Percentiles rank a stretch among this genome's conserved stretches.
These are phyloP conservation scores for Sarcophaga caerulescens DNA, from an alignment of 2,888 invertebrate genomes.

Conservation along the genomic window DNA sequence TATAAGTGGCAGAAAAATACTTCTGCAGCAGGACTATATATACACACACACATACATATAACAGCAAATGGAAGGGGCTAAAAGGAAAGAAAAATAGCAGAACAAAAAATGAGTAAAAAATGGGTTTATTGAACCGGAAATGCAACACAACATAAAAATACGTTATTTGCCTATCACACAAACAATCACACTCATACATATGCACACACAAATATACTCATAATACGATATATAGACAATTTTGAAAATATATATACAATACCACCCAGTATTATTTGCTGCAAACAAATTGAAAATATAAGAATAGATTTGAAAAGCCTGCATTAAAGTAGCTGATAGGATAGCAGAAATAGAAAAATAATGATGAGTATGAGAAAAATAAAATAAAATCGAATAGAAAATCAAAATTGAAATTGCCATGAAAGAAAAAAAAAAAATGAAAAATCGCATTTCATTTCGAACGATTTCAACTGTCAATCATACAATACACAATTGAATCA, in stretches of 20 bases:
- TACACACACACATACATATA: too few species aligned
- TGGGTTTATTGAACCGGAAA: conserved; percentile 71
- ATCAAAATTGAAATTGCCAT: conserved; percentile 51
- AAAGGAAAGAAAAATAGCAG: too few species aligned
- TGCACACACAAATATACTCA: not conserved
- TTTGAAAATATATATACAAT: not conserved
- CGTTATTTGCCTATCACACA: not conserved
- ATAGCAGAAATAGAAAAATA: conserved; percentile 12
- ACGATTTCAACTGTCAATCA: conserved; percentile 35
- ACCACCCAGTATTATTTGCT: conserved; percentile 29
- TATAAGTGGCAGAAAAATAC: conserved; percentile 52
- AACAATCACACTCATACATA: not conserved
- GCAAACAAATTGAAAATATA: conserved; percentile 59
- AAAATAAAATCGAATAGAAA: conserved; percentile 38
- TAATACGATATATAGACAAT: too few species aligned
- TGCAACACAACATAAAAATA: conserved; percentile 59
- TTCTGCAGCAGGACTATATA: conserved; percentile 20
- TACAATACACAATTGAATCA: too few species aligned
- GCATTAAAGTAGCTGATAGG: conserved; percentile 2
- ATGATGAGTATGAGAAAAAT: conserved; percentile 8
- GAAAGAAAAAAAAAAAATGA: conserved; percentile 5
- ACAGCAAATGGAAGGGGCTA: too few species aligned
- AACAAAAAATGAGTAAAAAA: conserved; percentile 22
- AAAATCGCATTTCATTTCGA: conserved; percentile 10
- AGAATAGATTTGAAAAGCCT: not conserved